Evolutionary conservation across 1,140 invertebrate genomes (phyloP).

Genomic region (Drosophila mojavensis): DNA sequence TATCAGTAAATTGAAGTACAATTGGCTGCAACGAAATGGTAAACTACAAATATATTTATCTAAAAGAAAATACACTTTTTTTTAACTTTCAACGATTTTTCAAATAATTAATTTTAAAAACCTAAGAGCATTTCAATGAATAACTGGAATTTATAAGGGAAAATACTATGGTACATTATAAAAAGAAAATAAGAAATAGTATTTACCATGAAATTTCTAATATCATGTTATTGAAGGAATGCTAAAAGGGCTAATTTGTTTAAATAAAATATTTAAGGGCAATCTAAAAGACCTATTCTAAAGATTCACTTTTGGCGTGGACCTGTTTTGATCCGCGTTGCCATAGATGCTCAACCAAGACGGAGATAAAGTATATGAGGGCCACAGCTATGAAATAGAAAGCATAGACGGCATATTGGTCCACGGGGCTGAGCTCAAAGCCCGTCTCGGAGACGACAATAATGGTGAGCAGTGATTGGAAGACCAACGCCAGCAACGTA

Average conservation of each 20-base stretch:
- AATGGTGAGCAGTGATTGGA: conserved; percentile 92
- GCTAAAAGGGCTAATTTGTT: no score
- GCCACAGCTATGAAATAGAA: conserved; percentile 77
- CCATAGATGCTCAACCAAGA: conserved; percentile 65
- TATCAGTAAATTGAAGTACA: conserved; percentile 22
- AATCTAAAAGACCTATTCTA: conserved; percentile 38
- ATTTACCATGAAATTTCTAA: no score
- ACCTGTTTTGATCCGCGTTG: conserved; percentile 26
- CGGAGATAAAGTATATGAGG: conserved; percentile 66
- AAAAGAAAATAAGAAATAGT: no score
- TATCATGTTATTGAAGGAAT: neutral
- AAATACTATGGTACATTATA: no score
- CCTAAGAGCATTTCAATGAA: no score
- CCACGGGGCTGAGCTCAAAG: conserved; percentile 79
- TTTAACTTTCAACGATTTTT: no score
- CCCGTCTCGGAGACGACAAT: conserved; percentile 86
- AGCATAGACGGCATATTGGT: conserved; percentile 85
- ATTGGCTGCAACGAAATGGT: neutral
- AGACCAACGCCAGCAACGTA: conserved; percentile 90
- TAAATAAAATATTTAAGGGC: no score
- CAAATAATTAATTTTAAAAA: no score
- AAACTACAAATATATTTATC: neutral
- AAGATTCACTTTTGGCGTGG: conserved; percentile 39
- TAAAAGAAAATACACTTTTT: no score
- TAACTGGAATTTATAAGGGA: no score